phyloP scores from a whole-genome alignment of 37 sponge, comb jelly and placozoan genomes.

The Beroe forskalii region DNA sequence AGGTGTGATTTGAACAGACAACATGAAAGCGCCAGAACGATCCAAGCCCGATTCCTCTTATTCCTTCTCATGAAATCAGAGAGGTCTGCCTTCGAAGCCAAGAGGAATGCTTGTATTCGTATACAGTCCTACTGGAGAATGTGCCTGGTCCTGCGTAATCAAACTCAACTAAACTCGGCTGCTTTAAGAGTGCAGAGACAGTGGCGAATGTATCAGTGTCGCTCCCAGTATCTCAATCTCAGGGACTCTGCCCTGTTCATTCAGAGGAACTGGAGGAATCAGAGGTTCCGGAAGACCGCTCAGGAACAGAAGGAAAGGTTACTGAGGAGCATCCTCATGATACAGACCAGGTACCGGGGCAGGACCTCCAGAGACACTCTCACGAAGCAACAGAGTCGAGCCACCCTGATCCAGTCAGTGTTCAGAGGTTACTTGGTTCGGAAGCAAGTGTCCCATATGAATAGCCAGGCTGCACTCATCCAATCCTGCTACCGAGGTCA shows the following conservation, averaged over 20 bases:
- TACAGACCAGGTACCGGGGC: slow-evolving; percentile 1
- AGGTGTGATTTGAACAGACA: slow-evolving; percentile 35
- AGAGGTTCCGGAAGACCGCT: background rate
- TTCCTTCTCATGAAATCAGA: slow-evolving; percentile 16
- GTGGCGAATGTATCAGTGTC: background rate
- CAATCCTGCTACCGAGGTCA: background rate
- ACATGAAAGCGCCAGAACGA: slow-evolving; percentile 65
- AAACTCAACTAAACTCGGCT: background rate
- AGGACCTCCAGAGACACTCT: background rate
- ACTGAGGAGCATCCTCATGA: background rate
- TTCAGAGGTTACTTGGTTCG: background rate
- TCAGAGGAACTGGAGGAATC: background rate
- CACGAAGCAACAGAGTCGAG: background rate
- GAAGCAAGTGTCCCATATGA: background rate
- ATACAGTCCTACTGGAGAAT: slow-evolving; percentile 66
- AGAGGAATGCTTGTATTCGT: background rate
- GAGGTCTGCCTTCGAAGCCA: background rate
- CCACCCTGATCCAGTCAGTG: background rate
- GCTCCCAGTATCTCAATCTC: background rate
- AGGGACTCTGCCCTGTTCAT: background rate
- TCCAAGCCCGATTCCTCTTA: slow-evolving; percentile 54
- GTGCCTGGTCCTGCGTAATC: background rate
- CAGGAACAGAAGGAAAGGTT: background rate
- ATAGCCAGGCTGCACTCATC: background rate
- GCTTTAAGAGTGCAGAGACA: background rate